Evolutionary conservation across 2,888 invertebrate species (phyloP).

Genomic region (Leucophora obtusa): DNA sequence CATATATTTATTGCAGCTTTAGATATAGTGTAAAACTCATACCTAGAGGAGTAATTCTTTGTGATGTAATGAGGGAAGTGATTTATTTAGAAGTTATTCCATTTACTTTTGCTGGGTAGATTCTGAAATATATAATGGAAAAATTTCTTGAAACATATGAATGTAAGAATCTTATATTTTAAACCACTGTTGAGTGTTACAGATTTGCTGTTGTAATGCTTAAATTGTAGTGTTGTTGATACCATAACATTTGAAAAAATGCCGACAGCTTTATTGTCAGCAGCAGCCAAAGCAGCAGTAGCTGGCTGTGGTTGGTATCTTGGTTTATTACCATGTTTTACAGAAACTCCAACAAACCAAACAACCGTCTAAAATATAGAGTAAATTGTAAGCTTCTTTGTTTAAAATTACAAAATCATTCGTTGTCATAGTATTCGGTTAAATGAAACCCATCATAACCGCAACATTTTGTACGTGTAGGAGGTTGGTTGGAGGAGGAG

Average conservation of each 20-base stretch:
- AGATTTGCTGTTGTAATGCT: slow-evolving; percentile 17
- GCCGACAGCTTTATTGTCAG: slow-evolving; percentile 54
- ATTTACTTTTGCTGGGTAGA: too few species aligned
- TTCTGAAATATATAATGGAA: too few species aligned
- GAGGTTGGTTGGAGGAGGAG: slow-evolving; percentile 21
- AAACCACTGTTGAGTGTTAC: slow-evolving; percentile 7
- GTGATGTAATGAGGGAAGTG: too few species aligned
- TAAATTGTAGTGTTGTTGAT: slow-evolving; percentile 22
- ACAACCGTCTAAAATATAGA: slow-evolving; percentile 36
- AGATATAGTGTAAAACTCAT: too few species aligned
- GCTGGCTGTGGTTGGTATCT: slow-evolving; percentile 51
- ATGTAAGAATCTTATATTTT: not conserved
- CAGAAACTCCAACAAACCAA: slow-evolving; percentile 25
- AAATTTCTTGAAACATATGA: too few species aligned
- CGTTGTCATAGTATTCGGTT: slow-evolving; percentile 38
- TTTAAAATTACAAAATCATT: slow-evolving; percentile 57
- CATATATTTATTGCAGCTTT: too few species aligned
- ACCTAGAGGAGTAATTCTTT: too few species aligned
- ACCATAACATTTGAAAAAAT: slow-evolving; percentile 40
- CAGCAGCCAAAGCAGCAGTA: slow-evolving; percentile 23
- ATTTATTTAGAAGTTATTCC: too few species aligned
- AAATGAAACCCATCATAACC: slow-evolving; percentile 44
- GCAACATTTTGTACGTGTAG: slow-evolving; percentile 38
- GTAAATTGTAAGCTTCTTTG: slow-evolving; percentile 44
- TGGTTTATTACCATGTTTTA: slow-evolving; percentile 47